Evolutionary conservation across 2,888 invertebrate genomes (phyloP).

Genomic region (Erannis defoliaria): DNA sequence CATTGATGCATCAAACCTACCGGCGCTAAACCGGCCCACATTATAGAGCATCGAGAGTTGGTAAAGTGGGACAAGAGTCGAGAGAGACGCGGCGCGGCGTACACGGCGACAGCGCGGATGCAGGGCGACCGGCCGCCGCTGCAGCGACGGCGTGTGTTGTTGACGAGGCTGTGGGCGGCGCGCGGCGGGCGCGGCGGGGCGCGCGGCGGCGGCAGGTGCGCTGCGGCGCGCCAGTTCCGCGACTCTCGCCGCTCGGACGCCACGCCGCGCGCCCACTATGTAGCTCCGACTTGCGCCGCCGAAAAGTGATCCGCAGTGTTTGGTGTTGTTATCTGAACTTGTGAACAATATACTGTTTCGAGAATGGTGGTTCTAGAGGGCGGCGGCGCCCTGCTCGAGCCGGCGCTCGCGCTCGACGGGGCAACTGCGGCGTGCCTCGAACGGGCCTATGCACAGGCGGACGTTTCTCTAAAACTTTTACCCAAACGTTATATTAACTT

Average conservation of each 20-base stretch:
- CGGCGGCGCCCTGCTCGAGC: constrained; percentile 82
- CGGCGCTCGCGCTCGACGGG: constrained; percentile 91
- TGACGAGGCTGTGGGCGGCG: constrained; percentile 74
- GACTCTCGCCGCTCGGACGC: constrained; percentile 73
- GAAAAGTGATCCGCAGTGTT: constrained; percentile 58
- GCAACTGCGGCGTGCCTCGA: constrained; percentile 90
- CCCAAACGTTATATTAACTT: constrained; percentile 96
- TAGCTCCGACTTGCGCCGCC: constrained; percentile 66
- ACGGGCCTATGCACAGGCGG: constrained; percentile 92
- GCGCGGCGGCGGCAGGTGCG: constrained; percentile 70
- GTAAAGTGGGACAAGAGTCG: constrained; percentile 75
- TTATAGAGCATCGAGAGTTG: constrained; percentile 55
- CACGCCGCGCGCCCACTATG: constrained; percentile 73
- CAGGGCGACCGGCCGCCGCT: constrained; percentile 77
- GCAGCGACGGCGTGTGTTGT: constrained; percentile 79
- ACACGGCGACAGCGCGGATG: constrained; percentile 56
- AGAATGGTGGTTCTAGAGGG: constrained; percentile 84
- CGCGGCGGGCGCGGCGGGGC: constrained; percentile 60
- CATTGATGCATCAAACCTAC: constrained; percentile 32
- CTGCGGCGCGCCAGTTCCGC: constrained; percentile 77
- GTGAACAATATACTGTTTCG: constrained; percentile 57
- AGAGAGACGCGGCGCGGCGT: constrained; percentile 74
- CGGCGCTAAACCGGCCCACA: constrained; percentile 45
- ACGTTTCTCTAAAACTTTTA: constrained; percentile 95
- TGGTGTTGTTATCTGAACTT: constrained; percentile 63